Percentiles rank a stretch among this genome's conserved stretches.
phyloP scores from a whole-genome alignment of 2,888 invertebrate genomes.

The Hololepta plana region DNA sequence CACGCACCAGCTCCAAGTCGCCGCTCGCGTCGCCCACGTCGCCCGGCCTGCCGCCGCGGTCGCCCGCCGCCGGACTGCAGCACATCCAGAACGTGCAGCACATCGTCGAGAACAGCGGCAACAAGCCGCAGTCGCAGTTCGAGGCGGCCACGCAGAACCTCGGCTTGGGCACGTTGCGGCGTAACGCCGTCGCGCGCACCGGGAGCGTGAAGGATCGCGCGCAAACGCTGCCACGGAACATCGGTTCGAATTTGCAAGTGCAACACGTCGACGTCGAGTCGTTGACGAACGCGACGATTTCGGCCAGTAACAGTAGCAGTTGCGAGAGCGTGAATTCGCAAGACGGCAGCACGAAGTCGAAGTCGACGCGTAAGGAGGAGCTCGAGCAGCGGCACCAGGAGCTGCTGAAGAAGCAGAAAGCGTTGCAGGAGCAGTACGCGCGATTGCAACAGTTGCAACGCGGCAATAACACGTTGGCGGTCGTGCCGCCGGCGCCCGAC shows the following conservation, averaged over 20 bases:
- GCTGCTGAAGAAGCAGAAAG: slow-evolving; percentile 68
- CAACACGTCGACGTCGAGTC: slow-evolving; percentile 17
- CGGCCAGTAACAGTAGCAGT: slow-evolving; percentile 49
- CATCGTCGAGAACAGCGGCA: slow-evolving; percentile 19
- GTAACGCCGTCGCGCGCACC: slow-evolving; percentile 23
- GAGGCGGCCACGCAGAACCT: slow-evolving; percentile 27
- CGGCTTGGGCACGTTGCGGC: slow-evolving; percentile 26
- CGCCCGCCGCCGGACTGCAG: slow-evolving; percentile 27
- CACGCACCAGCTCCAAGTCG: slow-evolving; percentile 77
- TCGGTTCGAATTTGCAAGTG: slow-evolving; percentile 23
- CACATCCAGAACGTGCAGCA: slow-evolving; percentile 27
- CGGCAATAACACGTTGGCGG: slow-evolving; percentile 45
- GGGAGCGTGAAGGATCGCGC: slow-evolving; percentile 24
- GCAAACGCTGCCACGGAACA: slow-evolving; percentile 26
- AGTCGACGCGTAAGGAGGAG: slow-evolving; percentile 58
- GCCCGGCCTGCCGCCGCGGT: slow-evolving; percentile 42
- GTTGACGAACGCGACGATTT: slow-evolving; percentile 25
- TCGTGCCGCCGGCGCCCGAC: slow-evolving; percentile 42
- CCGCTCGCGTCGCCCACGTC: slow-evolving; percentile 73
- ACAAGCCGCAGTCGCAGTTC: slow-evolving; percentile 23
- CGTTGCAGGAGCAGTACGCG: slow-evolving; percentile 81
- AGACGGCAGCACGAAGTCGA: slow-evolving; percentile 44
- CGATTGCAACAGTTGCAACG: slow-evolving; percentile 75
- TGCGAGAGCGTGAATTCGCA: slow-evolving; percentile 61
- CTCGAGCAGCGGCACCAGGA: slow-evolving; percentile 81